Base-by-base conservation (phyloP, 2,113 vertebrate species). In the Geococcyx californianus region DNA sequence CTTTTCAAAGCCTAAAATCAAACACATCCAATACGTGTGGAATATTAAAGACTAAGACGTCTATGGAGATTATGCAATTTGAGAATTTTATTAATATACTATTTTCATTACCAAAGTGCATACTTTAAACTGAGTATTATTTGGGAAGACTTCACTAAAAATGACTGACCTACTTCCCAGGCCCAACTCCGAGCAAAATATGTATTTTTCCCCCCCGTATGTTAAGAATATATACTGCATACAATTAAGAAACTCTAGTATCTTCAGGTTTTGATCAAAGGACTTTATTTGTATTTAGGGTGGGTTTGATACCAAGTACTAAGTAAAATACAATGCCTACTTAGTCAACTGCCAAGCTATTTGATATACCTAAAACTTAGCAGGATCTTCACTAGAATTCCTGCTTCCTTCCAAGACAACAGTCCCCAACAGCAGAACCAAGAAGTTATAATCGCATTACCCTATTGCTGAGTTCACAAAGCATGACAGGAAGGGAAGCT, bases 171-270 rank as follows among this genome's bases (percentile, higher is more conserved):
- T 78, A 24, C 51, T 84, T 74, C 25, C 16, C 29, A 84, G 24
- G 31, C 84, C 9, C 23, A 89, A 62, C 13, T 59, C 47, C 11
- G 68, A 47, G 31, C 26, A 77, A 84, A 91, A 67, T 5, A 80
- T 0, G 0, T 2, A 9, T 7, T 19, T 58, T 10, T 0, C 19
- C 7, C 14, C 12, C 19, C 7, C 2, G 2, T 20, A 62, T 3
- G 4, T 23, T 84, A 77, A 80, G 31, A 73, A 69, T 25, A 58
- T 20, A 84, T 10, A 52, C 24, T 70, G 18, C 12, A 29, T 16
- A 49, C 7, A 86, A 36, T 28, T 66, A 84, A 69, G 31, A 56
- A 77, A 7, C 33, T 84, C 38, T 55, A 77, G 4, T 67, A 59
- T 19, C n/a, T 62, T 66, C 23, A 34, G 26, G 56, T 33, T 64